Conservation (phyloP, 2,888 invertebrate genomes). For the Galerucella calmariensis region DNA sequence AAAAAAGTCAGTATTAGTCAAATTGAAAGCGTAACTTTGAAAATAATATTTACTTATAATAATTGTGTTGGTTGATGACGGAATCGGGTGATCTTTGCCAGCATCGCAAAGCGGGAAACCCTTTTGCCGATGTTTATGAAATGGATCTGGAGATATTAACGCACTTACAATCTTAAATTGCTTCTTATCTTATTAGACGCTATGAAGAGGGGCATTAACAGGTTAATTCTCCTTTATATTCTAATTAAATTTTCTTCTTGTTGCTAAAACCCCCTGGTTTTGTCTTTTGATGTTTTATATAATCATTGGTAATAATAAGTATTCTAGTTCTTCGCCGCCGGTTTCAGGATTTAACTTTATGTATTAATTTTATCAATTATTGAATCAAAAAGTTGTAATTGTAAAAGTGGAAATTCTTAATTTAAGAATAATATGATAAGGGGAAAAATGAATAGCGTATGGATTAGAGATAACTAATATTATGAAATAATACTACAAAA, state of each 20-base stretch:
- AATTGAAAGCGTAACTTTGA: too few species aligned
- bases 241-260: conserved; percentile 59
- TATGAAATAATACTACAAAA: too few species aligned
- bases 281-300: conserved; percentile 48
- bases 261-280: conserved; percentile 53
- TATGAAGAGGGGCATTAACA: conserved; percentile 64
- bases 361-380: not conserved
- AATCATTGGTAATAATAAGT: conserved; percentile 47
- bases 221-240: conserved; percentile 62
- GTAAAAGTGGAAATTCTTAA: too few species aligned
- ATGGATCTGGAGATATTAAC: conserved; percentile 64
- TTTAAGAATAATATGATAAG: too few species aligned
- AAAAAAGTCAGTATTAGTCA: too few species aligned
- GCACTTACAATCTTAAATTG: conserved; percentile 65
- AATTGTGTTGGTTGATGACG: too few species aligned
- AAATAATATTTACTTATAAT: too few species aligned
- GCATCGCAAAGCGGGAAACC: conserved; percentile 46
- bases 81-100: too few species aligned
- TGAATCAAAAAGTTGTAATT: not conserved
- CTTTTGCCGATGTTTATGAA: conserved; percentile 66
- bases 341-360: not conserved
- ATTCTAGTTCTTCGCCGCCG: not conserved
- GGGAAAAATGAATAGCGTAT: too few species aligned
- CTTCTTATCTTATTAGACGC: conserved; percentile 64
- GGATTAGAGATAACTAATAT: too few species aligned